Base-by-base conservation (phyloP, 2,888 invertebrate species). In the Cryptocephalus moraei region DNA sequence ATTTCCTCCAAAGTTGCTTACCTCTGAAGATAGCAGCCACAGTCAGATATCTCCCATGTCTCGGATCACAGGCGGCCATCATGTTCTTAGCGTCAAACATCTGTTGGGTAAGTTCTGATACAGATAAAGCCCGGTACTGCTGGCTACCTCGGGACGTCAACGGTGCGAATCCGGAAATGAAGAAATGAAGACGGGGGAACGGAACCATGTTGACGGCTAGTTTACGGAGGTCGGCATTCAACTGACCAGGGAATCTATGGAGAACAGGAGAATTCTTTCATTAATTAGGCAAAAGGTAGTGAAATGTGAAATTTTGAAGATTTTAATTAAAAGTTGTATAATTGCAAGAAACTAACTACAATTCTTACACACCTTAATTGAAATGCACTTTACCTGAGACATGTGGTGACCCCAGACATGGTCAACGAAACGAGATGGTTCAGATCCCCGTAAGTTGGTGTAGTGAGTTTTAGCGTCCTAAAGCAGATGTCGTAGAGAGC, bases 161-260 rank as follows among this genome's bases (percentile, higher is more conserved):
- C 0, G 94, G 94, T 1, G 94, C 94, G 73, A 95, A 95, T 10
- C 93, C 92, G 41, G 92, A 91, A 87, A 93, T 92, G 75, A 93
- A 93, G 81, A 92, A 92, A 74, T 92, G 92, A 39, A 93, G 80
- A 67, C 93, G 86, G 1, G 95, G 95, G 81, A 95, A 95, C 42
- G 95, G 95, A 14, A 95, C 94, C 94, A 95, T 94, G 76, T 95
- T 95, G 44, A 95, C 91, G 33, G 91, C 90, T 60, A 91, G 73
- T 71, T 95, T 89, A 55, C 94, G 78, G 51, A 95, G 76, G 73
- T 94, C 94, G 13, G 93, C 91, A 70, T 93, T 94, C 54, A 94
- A 72, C 72, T 95, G 93, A 45, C 93, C 94, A 6, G 93, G 94
- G 77, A 94, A 89, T 22, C 22, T 22, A 22, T 22, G 3, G 6